A percentile compares a stretch with the other conserved stretches of the same genome.
phyloP scores from a whole-genome alignment of 1,140 invertebrate genomes.

The Hestina assimilis region DNA sequence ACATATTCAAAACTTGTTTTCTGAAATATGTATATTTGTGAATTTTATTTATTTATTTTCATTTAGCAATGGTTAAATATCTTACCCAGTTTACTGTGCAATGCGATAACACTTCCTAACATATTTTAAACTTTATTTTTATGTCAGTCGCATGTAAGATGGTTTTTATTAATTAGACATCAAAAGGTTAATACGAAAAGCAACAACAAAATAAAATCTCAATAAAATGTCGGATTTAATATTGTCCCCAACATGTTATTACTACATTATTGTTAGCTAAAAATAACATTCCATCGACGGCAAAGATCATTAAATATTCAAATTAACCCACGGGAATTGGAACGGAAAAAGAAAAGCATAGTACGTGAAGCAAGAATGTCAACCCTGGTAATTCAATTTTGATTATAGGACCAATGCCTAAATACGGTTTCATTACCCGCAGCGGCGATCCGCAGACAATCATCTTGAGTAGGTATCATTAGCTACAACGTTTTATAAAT shows the following conservation, averaged over 20 bases:
- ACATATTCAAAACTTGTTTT: no score
- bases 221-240: constrained; percentile 25
- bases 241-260: constrained; percentile 30
- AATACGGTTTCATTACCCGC: constrained; percentile 72
- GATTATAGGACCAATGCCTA: constrained; percentile 75
- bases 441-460: constrained; percentile 71
- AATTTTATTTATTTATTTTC: no score
- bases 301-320: constrained; percentile 65
- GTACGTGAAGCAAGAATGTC: constrained; percentile 68
- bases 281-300: constrained; percentile 44
- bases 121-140: no score
- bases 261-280: constrained; percentile 34
- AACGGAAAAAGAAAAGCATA: constrained; percentile 69
- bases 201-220: constrained; percentile 1
- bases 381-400: constrained; percentile 76
- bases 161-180: background rate
- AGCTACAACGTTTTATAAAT: constrained; percentile 59
- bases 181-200: background rate
- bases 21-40: no score
- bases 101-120: no score
- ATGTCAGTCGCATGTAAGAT: background rate
- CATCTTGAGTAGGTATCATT: constrained; percentile 73
- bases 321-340: constrained; percentile 67
- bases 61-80: no score
- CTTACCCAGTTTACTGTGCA: no score